Evolutionary conservation across 2,888 invertebrate species (phyloP), one percentile per base, ranked within the genome.

Genomic region (Agrochola macilenta): DNA sequence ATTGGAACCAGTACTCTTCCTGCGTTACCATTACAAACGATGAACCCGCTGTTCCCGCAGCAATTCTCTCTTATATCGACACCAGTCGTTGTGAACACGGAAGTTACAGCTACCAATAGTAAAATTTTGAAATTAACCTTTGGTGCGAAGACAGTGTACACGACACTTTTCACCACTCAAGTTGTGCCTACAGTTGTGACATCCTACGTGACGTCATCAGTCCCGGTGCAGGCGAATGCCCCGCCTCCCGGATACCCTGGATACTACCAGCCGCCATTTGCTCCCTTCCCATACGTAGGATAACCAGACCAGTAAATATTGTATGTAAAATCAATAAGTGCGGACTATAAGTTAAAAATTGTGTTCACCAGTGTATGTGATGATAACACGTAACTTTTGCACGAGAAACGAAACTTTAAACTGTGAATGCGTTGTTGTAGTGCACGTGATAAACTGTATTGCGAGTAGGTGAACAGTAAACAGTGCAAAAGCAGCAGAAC

Each of bases 131-230:
- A 99, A 94, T 95, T 99, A 86, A 99, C 98, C 20, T 99, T 99
- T 92, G 99, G 99, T n/a, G 99, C 99, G 54, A 98, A 98, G 93
- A 99, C 99, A 0, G 98, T 98, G 0, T 98, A 98, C 92, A 99
- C 99, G 12, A 99, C 99, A 2, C 97, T 99, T 78, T 98, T 98
- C 93, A 98, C 98, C 4, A 98, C 99, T 60, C 98, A 97, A 90
- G 97, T 99, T 65, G 97, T 99, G 63, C 98, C 99, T 12, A 98
- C 98, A 0, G 97, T 98, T 71, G 93, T 99, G 80, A 99, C 99
- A n/a, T 98, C 98, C 26, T 98, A 98, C 92, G 97, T 99, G 83
- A 99, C 99, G 11, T 98, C 98, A 26, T 98, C 98, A 0, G 96
- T 99, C 49, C 97, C 98, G 5, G 97, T 98, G 30, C 98, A 98